Base-by-base conservation (phyloP, 1,140 invertebrate species). In the Delia radicum region DNA sequence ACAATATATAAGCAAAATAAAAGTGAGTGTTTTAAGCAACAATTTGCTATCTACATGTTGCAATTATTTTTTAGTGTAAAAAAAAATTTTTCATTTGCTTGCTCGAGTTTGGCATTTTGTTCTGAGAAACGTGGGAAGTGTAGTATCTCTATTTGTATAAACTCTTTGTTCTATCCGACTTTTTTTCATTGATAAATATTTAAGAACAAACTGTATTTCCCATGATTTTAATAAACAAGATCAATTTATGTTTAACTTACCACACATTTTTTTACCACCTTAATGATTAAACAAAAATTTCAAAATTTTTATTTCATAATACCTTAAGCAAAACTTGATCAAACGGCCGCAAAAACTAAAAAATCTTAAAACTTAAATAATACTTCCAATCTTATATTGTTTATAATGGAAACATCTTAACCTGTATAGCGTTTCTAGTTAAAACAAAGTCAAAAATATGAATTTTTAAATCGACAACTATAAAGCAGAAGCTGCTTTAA, bases 401-500 rank as follows among this genome's bases (percentile, higher is more conserved):
- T 21, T 10, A 24, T 55, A 55, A 55, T 55, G 46, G 21, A 55
- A 55, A 15, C 46, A 55, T 55, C 46, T 55, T 55, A 55, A 55
- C 46, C 46, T 55, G 46, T 21, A 55, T 55, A 2, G 48, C 6
- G 37, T 42, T 42, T 42, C n/a, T 42, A 10, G 46, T 55, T 55
- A 5, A 55, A 55, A 21, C 5, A 55, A 55, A 37, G 8, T 37
- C 1, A 37, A 37, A 55, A 55, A 21, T 55, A 55, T 55, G 48
- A 55, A 55, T 55, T 55, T n/a, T 55, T 55, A 55, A 55, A 55
- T 55, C 48, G 24, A 55, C 48, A 55, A 55, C 2, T 21, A 55
- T 55, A 55, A 55, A 55, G 48, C 48, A 55, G 48, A 55, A 55
- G 48, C 48, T 55, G 48, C 48, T 55, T 55, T 55, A 55, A 55